A percentile compares a stretch with the other conserved stretches of the same genome.
phyloP scores from a whole-genome alignment of 2,888 invertebrate genomes.

The Cataglyphis cursor region DNA sequence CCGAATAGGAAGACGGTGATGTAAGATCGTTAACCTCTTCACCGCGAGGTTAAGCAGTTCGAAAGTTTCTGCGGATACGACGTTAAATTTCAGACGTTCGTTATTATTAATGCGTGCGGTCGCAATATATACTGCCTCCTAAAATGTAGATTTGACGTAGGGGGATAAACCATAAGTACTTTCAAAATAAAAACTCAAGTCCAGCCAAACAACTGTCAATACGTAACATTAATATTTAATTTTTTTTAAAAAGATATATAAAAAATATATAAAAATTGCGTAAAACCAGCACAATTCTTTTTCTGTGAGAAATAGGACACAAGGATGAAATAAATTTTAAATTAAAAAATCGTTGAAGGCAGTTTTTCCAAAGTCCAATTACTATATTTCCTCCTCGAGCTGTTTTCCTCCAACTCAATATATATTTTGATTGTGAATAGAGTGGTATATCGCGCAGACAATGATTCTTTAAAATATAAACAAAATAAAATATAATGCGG shows the following conservation, averaged over 20 bases:
- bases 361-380: neutral
- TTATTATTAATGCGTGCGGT: conserved; percentile 25
- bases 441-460: neutral
- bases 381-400: neutral
- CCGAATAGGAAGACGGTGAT: conserved; percentile 31
- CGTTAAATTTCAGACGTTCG: conserved; percentile 57
- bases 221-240: neutral
- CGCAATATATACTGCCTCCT: neutral
- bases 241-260: neutral
- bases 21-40: conserved; percentile 61
- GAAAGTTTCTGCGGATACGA: conserved; percentile 55
- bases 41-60: conserved; percentile 66
- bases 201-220: neutral
- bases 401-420: neutral
- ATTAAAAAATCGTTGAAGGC: neutral
- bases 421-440: neutral
- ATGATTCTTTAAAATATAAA: neutral
- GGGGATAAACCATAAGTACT: neutral
- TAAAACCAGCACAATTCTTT: neutral
- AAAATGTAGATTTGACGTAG: neutral
- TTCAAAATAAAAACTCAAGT: neutral
- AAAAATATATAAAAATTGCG: neutral
- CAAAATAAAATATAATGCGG: no score
- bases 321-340: neutral
- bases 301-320: neutral